Percentiles rank a stretch among this genome's conserved stretches.
phyloP scores from a whole-genome alignment of 1,140 invertebrate genomes.

The Hyles vespertilio region DNA sequence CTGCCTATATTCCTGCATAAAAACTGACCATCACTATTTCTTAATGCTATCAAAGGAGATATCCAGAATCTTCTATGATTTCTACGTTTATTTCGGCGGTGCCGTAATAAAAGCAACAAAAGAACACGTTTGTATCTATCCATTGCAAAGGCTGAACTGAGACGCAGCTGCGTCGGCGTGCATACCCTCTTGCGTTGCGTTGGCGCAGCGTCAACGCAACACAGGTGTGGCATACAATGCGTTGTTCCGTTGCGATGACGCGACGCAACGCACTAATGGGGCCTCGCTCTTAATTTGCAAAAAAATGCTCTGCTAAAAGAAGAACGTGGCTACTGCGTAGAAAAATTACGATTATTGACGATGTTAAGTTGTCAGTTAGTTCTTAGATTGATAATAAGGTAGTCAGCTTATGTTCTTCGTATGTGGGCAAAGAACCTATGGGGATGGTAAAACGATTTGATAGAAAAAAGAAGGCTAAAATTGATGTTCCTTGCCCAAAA shows the following conservation, averaged over 20 bases:
- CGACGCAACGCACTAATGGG: too few relatives aligned
- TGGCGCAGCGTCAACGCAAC: slow-evolving; percentile 5
- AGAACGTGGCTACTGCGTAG: too few relatives aligned
- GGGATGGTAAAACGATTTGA: too few relatives aligned
- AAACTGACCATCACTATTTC: slow-evolving; percentile 36
- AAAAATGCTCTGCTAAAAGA: too few relatives aligned
- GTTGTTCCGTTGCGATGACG: not conserved
- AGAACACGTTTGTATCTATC: slow-evolving; percentile 29
- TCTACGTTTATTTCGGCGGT: slow-evolving; percentile 31
- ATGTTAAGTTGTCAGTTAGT: too few relatives aligned
- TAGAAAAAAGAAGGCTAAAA: too few relatives aligned
- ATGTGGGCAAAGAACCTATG: too few relatives aligned
- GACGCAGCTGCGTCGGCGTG: slow-evolving; percentile 12
- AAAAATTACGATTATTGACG: too few relatives aligned
- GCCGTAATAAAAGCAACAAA: slow-evolving; percentile 23
- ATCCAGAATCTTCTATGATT: slow-evolving; percentile 30
- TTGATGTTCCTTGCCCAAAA: too few relatives aligned
- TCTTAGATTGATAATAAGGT: too few relatives aligned
- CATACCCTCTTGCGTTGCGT: slow-evolving; percentile 19
- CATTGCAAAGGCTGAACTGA: slow-evolving; percentile 26
- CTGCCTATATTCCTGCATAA: slow-evolving; percentile 24
- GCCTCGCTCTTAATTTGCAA: too few relatives aligned
- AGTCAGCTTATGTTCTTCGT: too few relatives aligned
- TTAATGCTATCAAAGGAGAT: slow-evolving; percentile 33
- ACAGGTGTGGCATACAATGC: not conserved